Conservation (phyloP, 2,113 vertebrate species). For the Corythornis vintsioides region DNA sequence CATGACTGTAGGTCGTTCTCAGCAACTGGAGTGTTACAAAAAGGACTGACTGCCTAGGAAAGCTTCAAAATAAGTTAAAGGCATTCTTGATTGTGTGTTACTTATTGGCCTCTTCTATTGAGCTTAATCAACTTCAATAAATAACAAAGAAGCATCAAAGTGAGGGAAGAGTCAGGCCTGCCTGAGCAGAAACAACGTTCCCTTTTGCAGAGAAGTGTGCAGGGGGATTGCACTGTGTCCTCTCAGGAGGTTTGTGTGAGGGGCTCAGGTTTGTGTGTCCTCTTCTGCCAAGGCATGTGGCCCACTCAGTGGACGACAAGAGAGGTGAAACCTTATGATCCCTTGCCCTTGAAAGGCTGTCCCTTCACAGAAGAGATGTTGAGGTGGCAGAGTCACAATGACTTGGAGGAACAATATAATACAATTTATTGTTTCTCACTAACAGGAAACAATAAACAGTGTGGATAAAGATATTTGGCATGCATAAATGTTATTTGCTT, state of each 20-base stretch:
- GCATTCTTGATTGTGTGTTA: not conserved
- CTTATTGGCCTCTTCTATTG: not conserved
- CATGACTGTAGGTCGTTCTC: not conserved
- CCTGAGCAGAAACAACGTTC: not conserved
- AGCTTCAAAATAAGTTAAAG: not conserved
- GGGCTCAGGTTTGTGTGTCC: not conserved
- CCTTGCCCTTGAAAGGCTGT: too few relatives aligned
- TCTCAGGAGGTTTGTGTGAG: not conserved
- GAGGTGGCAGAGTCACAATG: too few relatives aligned
- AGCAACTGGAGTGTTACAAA: not conserved
- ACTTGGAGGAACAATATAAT: too few relatives aligned
- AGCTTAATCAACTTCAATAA: not conserved
- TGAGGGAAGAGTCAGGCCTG: not conserved
- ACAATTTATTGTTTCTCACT: too few relatives aligned
- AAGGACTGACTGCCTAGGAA: not conserved
- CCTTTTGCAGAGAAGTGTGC: not conserved
- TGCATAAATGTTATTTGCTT: too few relatives aligned
- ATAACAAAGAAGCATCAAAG: not conserved
- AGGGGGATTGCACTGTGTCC: not conserved
- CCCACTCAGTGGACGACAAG: too few relatives aligned
- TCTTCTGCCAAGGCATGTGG: accelerated
- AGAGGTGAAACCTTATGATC: too few relatives aligned
- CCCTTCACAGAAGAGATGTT: too few relatives aligned
- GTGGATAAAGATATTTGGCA: too few relatives aligned
- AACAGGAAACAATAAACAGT: too few relatives aligned